Evolutionary conservation across 2,888 invertebrate genomes (phyloP), one percentile per base, ranked within the genome.

Genomic region (Chrysina gloriosa): DNA sequence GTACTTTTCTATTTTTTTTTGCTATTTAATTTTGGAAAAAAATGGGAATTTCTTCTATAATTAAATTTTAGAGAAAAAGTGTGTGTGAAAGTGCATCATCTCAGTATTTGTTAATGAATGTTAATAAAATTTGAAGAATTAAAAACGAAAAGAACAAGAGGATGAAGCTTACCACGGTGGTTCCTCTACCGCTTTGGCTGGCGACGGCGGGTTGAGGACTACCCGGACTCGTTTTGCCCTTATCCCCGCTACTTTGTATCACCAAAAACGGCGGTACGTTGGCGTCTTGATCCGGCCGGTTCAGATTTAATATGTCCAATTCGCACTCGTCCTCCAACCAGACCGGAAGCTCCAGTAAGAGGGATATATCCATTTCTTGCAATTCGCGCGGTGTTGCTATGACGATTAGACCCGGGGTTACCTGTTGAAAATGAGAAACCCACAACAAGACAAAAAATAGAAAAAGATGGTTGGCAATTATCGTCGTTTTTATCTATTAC

Each of bases 241-340:
- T 89, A 80, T 89, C 89, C 67, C 82, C 80, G 2, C 82, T 74
- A 72, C 89, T 89, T 84, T 97, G 96, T 73, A 97, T 96, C 64
- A 98, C 93, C 79, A 97, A 87, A 86, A 97, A 98, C 78, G 95
- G 93, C 63, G 93, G 91, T 5, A 81, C 78, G 70, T 78, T 80
- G 70, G 91, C 85, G 29, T 89, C 86, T 73, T 80, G 80, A 73
- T 94, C 94, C 50, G 90, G 90, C 72, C 90, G 89, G 68, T 89
- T 89, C 56, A 94, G 84, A 79, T 92, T 94, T 75, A 97, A 87
- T 76, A 98, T 92, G 84, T 99, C 98, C 79, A 97, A 92, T 84
- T 98, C 98, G 80, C 96, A 97, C 84, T 98, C 96, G 84, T 98
- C 97, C 84, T 97, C 96, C 68, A 97, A 88, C 97, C 98, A 98